Base-by-base conservation (phyloP, 2,888 invertebrate species). In the Pteria penguin region DNA sequence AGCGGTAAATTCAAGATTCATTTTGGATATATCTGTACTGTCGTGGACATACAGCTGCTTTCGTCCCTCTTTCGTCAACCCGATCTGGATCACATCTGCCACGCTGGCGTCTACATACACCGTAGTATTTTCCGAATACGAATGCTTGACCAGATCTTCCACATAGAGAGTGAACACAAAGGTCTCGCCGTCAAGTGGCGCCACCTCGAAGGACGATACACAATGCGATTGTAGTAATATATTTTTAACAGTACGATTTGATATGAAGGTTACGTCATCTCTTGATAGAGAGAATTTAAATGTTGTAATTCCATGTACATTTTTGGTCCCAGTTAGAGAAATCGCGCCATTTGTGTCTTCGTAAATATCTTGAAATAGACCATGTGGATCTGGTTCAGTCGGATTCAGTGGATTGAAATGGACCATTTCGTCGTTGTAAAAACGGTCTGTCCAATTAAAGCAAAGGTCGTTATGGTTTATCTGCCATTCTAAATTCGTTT, bases 171-270 rank as follows among this genome's bases (percentile, higher is more conserved):
- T 11, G 52, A 55, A 54, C 5, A 27, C 29, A n/a, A 45, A 54
- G 1, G 55, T 54, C 22, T 67, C 52, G 11, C 67, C 67, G 58
- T 58, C 58, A 8, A 45, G 18, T 14, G 18, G 45, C 18, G 45
- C 8, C 45, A 18, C 31, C 1, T 69, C 24, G 80, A 79, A 66
- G 83, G 83, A 32, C 55, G 81, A 31, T 82, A 71, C 2, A 83
- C 62, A 36, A 83, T 80, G 31, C 82, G 27, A 58, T 82, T 71
- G 11, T 75, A 76, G 18, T 79, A 71, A 32, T 14, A 68, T 29
- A 24, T 33, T 55, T 57, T 55, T 29, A 22, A 57, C 22, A 5
- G 57, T n/a, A 4, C 32, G 57, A 22, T 68, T 57, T 18, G n/a
- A 29, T 14, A 22, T 32, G 22, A 68, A 4, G 32, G 24, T 4